Conservation (phyloP, 2,888 invertebrate genomes). For the Chrysomela aeneicollis region DNA sequence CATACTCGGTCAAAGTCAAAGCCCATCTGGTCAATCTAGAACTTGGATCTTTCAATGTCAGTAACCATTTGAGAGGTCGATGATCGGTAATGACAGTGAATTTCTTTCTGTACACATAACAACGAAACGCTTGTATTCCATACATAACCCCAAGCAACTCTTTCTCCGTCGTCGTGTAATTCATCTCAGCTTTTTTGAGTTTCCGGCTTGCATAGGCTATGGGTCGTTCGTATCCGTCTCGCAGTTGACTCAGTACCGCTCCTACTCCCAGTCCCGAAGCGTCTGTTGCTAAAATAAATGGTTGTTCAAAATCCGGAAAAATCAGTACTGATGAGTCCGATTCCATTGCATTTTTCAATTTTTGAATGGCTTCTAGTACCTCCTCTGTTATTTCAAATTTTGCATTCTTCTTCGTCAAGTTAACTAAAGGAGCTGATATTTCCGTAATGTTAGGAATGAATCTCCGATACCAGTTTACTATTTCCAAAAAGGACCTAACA, state of each 20-base stretch:
- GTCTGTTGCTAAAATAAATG: slow-evolving; percentile 32
- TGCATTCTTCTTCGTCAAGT: too few species aligned
- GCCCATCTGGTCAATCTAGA: too few species aligned
- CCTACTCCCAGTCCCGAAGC: too few species aligned
- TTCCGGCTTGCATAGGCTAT: too few species aligned
- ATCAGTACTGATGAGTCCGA: slow-evolving; percentile 20
- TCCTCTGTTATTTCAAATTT: too few species aligned
- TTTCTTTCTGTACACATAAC: slow-evolving; percentile 9
- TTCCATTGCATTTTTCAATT: slow-evolving; percentile 22
- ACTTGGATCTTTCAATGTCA: slow-evolving; percentile 27
- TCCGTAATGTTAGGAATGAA: too few species aligned
- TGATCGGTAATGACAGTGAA: slow-evolving; percentile 26
- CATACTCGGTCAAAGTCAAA: too few species aligned
- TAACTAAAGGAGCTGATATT: too few species aligned
- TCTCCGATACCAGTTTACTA: slow-evolving; percentile 32
- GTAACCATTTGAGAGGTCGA: slow-evolving; percentile 27
- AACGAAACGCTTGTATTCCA: slow-evolving; percentile 16
- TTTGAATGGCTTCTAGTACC: slow-evolving; percentile 22
- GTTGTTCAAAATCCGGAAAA: slow-evolving; percentile 11
- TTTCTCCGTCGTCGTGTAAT: slow-evolving; percentile 21
- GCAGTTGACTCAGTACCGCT: too few species aligned
- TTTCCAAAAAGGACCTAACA: slow-evolving; percentile 31
- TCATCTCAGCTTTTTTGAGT: too few species aligned
- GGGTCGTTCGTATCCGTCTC: too few species aligned
- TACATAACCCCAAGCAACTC: slow-evolving; percentile 17